Base-by-base conservation (phyloP, 2,113 vertebrate genomes). In the Piprites chloris region DNA sequence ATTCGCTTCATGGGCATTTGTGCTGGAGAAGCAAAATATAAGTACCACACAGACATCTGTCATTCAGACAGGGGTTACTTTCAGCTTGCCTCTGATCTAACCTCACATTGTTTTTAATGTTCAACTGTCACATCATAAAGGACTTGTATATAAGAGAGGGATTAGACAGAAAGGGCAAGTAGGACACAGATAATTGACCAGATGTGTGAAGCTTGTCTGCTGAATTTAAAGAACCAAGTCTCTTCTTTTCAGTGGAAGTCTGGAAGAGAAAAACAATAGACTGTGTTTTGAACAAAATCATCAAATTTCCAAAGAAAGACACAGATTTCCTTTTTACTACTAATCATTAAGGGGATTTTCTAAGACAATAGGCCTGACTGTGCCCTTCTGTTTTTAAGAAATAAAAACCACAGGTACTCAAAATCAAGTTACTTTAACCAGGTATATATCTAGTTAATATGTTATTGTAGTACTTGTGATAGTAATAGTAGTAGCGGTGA, bases 61-160 rank as follows among this genome's bases (percentile, higher is more conserved):
- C 95, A 96, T 96, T 95, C 88, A 87, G 93, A 97, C 93, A 93
- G 88, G 33, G 96, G 90, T 96, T 96, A 95, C 90, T 88, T 95
- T 93, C 76, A 85, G 73, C 80, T 87, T 96, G 92, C 73, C 69
- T 96, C 56, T 72, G 58, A 79, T 94, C 68, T 95, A 92, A 94
- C 92, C 86, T 94, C 88, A 89, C 89, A 92, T 94, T 95, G 93
- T 92, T 96, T 97, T 94, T 96, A 96, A 95, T 94, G 95, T 90
- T 95, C 84, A 87, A 61, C 84, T 94, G 95, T 94, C 95, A 95
- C 58, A 96, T 87, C 88, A 89, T 78, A 94, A 95, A 92, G 88
- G 53, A 87, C 95, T 86, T 92, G 53, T 95, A 46, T 87, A 82
- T 49, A 87, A 90, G 80, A 93, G 58, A 78, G 30, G 65, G 62